These are phyloP conservation scores for Ageneiosus marmoratus DNA, from an alignment of 2,113 vertebrate species.

Conservation along the genomic window DNA sequence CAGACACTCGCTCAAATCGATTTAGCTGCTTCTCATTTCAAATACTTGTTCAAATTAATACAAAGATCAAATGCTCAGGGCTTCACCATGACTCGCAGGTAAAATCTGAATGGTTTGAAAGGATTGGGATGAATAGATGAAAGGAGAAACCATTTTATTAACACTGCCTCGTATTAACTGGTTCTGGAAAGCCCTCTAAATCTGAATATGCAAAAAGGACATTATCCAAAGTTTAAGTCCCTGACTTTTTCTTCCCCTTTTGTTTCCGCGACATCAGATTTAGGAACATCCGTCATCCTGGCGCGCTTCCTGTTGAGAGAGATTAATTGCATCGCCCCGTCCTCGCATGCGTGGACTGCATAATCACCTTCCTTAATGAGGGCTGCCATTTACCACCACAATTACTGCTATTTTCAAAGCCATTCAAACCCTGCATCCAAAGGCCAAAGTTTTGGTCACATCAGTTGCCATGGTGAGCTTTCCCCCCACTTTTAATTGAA, in stretches of 20 bases:
- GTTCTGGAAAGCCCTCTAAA: constrained; percentile 60
- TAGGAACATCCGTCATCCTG: constrained; percentile 55
- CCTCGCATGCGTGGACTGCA: constrained; percentile 73
- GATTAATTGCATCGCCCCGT: constrained; percentile 77
- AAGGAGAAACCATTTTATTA: constrained; percentile 7
- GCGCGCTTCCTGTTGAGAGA: constrained; percentile 77
- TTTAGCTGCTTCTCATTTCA: constrained; percentile 64
- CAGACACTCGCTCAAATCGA: constrained; percentile 67
- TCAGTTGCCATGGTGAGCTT: constrained; percentile 44
- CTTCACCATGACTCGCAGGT: constrained; percentile 1
- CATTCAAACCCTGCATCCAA: constrained; percentile 51
- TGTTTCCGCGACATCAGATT: constrained; percentile 72
- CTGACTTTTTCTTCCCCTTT: constrained; percentile 63
- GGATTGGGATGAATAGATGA: not conserved
- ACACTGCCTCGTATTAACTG: not conserved
- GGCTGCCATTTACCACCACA: constrained; percentile 57
- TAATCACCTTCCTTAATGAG: constrained; percentile 73
- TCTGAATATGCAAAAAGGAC: constrained; percentile 69
- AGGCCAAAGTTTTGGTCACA: constrained; percentile 55
- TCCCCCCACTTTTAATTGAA: constrained; percentile 50
- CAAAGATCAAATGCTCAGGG: constrained; percentile 1
- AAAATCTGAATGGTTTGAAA: not conserved
- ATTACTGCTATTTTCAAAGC: constrained; percentile 56
- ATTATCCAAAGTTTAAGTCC: constrained; percentile 74
- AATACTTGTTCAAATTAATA: constrained; percentile 28